Conservation (phyloP, 2,888 invertebrate species). For the Sphecodes monilicornis region DNA sequence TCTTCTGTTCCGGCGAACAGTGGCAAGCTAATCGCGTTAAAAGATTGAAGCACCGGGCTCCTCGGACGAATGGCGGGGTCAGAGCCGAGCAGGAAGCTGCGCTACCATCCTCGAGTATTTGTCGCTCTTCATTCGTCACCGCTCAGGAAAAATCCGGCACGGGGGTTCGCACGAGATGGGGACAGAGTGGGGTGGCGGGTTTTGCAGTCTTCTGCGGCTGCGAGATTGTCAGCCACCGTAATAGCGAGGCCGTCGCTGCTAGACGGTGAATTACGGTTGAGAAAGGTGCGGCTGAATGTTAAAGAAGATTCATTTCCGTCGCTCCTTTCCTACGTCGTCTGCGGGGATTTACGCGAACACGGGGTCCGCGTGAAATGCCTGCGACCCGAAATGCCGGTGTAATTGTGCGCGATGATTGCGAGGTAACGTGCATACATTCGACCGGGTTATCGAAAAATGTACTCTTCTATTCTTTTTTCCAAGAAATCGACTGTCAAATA, state of each 20-base stretch:
- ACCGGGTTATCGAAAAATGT: not conserved
- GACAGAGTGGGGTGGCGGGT: not conserved
- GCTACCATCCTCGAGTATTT: conserved; percentile 25
- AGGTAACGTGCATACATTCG: not conserved
- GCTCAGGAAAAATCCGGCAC: conserved; percentile 43
- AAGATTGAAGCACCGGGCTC: conserved; percentile 37
- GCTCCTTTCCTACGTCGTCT: not conserved
- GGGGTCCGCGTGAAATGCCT: not conserved
- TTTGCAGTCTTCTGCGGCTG: conserved; percentile 20
- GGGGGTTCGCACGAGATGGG: not conserved
- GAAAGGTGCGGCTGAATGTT: conserved; percentile 22
- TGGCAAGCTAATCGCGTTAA: conserved; percentile 49
- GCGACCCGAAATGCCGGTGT: not conserved
- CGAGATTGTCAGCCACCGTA: conserved; percentile 67
- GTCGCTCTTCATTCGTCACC: conserved; percentile 57
- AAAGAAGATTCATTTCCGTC: conserved; percentile 34
- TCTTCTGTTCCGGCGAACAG: not conserved
- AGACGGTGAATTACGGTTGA: conserved; percentile 31
- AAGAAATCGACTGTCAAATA: too few species aligned
- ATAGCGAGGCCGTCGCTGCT: conserved; percentile 22
- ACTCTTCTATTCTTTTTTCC: not conserved
- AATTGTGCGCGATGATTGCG: not conserved
- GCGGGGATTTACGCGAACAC: not conserved
- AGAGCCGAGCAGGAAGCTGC: not conserved
- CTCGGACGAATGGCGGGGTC: not conserved